A percentile compares a stretch with the other conserved stretches of the same genome.
phyloP scores from a whole-genome alignment of 1,140 invertebrate species.

The Meloidogyne hapla region DNA sequence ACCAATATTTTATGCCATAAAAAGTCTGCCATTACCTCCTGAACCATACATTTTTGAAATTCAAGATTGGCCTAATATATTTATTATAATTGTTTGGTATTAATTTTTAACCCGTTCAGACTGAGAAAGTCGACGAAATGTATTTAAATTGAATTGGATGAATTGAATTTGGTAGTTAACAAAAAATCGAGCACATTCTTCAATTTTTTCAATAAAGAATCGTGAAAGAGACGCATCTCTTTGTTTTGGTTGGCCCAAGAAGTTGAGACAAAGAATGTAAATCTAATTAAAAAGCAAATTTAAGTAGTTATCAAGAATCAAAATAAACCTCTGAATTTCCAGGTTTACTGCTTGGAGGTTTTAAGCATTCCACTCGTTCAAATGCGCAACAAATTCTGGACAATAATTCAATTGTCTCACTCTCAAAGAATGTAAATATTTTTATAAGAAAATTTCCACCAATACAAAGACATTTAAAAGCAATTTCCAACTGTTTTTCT shows the following conservation, averaged over 20 bases:
- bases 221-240: slow-evolving; percentile 3
- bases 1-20: not conserved
- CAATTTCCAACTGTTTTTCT: slow-evolving; percentile 1
- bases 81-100: not conserved
- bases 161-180: slow-evolving; percentile 29
- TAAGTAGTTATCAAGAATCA: not conserved
- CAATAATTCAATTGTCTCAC: slow-evolving; percentile 23
- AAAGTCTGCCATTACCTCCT: slow-evolving; percentile 18
- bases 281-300: slow-evolving; percentile 25
- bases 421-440: slow-evolving; percentile 41
- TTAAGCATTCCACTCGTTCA: slow-evolving; percentile 18
- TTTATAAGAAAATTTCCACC: slow-evolving; percentile 49
- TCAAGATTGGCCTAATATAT: not conserved
- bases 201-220: slow-evolving; percentile 6
- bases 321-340: slow-evolving; percentile 47
- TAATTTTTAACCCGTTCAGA: slow-evolving; percentile 19
- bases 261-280: slow-evolving; percentile 39
- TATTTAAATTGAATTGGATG: slow-evolving; percentile 42
- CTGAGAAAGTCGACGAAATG: slow-evolving; percentile 32
- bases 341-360: slow-evolving; percentile 40
- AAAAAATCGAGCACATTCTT: slow-evolving; percentile 32
- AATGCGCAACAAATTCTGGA: slow-evolving; percentile 20
- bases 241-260: not conserved
- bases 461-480: slow-evolving; percentile 12
- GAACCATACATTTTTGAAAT: slow-evolving; percentile 24